Evolutionary conservation across 1,140 invertebrate species (phyloP), one percentile per base, ranked within the genome.

Genomic region (Cardiocondyla obscurior): DNA sequence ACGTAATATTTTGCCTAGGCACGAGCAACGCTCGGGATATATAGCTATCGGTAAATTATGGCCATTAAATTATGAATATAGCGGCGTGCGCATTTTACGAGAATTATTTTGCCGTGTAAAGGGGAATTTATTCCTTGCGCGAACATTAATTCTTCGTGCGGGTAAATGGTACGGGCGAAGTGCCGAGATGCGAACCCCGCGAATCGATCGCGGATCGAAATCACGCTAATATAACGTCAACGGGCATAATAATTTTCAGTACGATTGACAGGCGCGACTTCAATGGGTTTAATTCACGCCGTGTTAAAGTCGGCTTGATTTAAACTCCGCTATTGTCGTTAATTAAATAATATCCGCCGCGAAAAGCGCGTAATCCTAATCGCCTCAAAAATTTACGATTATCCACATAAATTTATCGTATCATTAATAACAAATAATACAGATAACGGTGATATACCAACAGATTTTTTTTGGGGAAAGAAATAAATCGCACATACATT

Each of bases 1-100:
- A 62, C 30, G 82, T 72, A 87, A 86, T 86, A 81, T 84, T 88
- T 85, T 70, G 76, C 79, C 72, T 85, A 73, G 79, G 67, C 72
- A 49, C 87, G 70, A 77, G 64, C 76, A 53, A 19, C 70, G 55
- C 44, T 67, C 72, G 65, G 57, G 65, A 83, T 67, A 83, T 58
- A 60, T 72, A 30, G 51, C 85, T 85, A 69, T 88, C 73, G 28
- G 51, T 73, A 85, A 88, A 88, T 88, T 88, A 77, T 60, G 74
- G 86, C 62, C 82, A 79, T 72, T 70, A 82, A 86, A 87, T 87
- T 87, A 87, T 77, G 49, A 86, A 87, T 83, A 81, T 84, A 82
- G 67, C 57, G 67, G 70, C 77, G 62, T 42, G 69, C 72, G 72
- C 85, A 82, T 77, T 83, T 83, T 81, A 72, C 65, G 46, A 58